Evolutionary conservation across 1,140 invertebrate genomes (phyloP).

Genomic region (Zaprionus tsacasi): DNA sequence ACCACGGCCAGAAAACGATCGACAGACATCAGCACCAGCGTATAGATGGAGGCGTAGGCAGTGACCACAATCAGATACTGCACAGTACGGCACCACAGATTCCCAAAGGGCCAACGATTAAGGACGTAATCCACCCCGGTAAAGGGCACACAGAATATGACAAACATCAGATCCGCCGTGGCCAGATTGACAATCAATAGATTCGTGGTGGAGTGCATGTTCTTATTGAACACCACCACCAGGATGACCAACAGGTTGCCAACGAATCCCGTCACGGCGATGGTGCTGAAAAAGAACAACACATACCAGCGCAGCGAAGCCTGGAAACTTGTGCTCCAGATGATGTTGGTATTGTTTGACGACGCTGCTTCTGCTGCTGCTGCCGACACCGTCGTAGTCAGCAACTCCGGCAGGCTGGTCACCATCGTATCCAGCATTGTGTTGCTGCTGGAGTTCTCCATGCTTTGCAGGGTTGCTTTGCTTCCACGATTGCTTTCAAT

Average conservation of each 20-base stretch:
- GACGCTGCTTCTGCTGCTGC: background rate
- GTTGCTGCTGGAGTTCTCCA: background rate
- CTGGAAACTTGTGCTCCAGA: too few relatives aligned
- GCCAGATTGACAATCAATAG: constrained; percentile 95
- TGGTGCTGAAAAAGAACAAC: constrained; percentile 94
- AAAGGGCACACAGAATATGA: constrained; percentile 97
- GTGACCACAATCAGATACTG: constrained; percentile 92
- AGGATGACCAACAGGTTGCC: constrained; percentile 95
- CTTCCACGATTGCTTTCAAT: constrained; percentile 16
- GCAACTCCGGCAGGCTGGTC: background rate
- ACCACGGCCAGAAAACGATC: constrained; percentile 98
- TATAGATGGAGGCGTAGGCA: constrained; percentile 97
- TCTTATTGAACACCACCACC: constrained; percentile 92
- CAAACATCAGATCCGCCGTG: constrained; percentile 95
- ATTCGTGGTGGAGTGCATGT: constrained; percentile 97
- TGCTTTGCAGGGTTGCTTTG: constrained; percentile 23
- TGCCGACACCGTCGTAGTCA: background rate
- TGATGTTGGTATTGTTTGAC: too few relatives aligned
- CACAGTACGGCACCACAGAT: constrained; percentile 94
- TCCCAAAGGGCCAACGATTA: constrained; percentile 94
- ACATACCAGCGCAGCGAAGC: constrained; percentile 85
- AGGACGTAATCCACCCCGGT: constrained; percentile 93
- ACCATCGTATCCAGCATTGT: background rate
- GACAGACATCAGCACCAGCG: constrained; percentile 97
- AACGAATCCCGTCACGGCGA: constrained; percentile 93